Percentiles rank a stretch among this genome's conserved stretches.
phyloP scores from a whole-genome alignment of 2,113 vertebrate genomes.

The Xiphophorus maculatus region DNA sequence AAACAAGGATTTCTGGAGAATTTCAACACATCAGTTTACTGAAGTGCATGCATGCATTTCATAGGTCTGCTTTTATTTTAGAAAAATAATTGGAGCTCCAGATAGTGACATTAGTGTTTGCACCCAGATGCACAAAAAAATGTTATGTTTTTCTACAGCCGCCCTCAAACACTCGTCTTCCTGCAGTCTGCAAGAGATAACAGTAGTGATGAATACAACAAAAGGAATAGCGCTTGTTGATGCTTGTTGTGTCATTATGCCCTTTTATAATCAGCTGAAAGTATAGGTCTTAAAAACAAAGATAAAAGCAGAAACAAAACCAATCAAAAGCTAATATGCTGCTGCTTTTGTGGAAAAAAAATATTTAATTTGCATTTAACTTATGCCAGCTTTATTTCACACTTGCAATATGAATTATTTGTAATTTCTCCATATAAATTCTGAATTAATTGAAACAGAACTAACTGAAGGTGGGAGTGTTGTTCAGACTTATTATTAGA shows the following conservation, averaged over 20 bases:
- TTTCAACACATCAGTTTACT: too few relatives aligned
- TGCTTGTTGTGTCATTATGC: not conserved
- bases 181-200: too few relatives aligned
- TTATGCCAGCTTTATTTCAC: not conserved
- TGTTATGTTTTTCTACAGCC: too few relatives aligned
- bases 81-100: too few relatives aligned
- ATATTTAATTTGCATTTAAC: not conserved
- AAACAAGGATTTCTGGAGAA: too few relatives aligned
- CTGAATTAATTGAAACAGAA: not conserved
- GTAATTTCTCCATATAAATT: not conserved
- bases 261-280: not conserved
- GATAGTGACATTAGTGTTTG: too few relatives aligned
- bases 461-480: not conserved
- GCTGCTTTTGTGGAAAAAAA: not conserved
- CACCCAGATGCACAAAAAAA: too few relatives aligned
- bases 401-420: not conserved
- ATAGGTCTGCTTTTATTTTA: too few relatives aligned
- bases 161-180: too few relatives aligned
- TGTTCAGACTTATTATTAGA: not conserved
- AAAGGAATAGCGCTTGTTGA: not conserved
- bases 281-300: not conserved
- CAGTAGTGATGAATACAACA: not conserved
- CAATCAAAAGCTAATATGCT: not conserved
- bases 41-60: too few relatives aligned
- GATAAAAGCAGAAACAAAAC: not conserved